phyloP scores from a whole-genome alignment of 1,140 invertebrate species.

The Aphelinus atriplicis region DNA sequence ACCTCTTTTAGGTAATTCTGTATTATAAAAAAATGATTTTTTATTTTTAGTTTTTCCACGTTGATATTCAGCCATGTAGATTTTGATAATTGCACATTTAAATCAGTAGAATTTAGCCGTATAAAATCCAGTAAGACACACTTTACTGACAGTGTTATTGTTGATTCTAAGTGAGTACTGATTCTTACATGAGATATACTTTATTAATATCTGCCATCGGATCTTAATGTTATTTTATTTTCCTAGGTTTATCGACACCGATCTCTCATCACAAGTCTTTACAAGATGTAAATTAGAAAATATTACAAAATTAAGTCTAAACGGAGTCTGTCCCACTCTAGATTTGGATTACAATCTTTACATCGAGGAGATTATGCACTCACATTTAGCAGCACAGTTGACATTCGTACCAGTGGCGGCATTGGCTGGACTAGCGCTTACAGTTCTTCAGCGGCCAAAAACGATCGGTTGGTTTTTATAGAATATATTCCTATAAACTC shows the following conservation, averaged over 20 bases:
- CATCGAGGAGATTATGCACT: conserved; percentile 58
- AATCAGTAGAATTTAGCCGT: conserved; percentile 65
- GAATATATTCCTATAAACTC: not conserved
- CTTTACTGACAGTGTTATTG: conserved; percentile 65
- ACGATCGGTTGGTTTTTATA: conserved; percentile 52
- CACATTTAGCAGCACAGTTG: conserved; percentile 58
- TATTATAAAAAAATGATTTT: conserved; percentile 10
- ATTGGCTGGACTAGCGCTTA: conserved; percentile 54
- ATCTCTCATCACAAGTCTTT: conserved; percentile 64
- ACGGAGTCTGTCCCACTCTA: conserved; percentile 56
- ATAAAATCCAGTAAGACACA: conserved; percentile 68
- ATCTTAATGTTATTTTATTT: conserved; percentile 30
- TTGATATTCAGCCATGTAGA: conserved; percentile 67
- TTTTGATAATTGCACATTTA: conserved; percentile 67
- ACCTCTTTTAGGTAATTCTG: no score
- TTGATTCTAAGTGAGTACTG: conserved; percentile 61
- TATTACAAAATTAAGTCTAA: conserved; percentile 62
- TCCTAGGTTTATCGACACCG: conserved; percentile 66
- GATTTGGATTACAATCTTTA: conserved; percentile 63
- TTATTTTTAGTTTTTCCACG: conserved; percentile 63
- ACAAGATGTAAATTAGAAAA: conserved; percentile 63
- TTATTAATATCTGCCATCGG: no score
- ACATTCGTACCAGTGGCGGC: conserved; percentile 56
- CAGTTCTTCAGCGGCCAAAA: conserved; percentile 56
- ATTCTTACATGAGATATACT: no score